Evolutionary conservation across 2,797 vertebrate species (phyloP).

Genomic region (Oreochromis mossambicus): DNA sequence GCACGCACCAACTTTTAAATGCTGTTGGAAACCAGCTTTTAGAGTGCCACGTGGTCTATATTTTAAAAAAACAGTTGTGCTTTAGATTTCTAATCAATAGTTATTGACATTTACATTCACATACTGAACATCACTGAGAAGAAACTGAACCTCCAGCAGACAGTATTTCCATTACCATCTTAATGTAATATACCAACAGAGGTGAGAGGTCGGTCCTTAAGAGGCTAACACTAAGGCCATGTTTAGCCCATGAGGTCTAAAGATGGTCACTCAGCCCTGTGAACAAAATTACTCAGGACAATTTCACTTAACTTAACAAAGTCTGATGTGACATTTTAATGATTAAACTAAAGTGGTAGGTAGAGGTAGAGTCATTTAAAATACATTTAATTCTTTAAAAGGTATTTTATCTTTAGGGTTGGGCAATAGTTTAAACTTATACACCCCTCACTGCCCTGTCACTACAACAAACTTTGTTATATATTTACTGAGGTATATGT

Average conservation of each 20-base stretch:
- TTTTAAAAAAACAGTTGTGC: background rate
- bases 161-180: background rate
- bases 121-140: background rate
- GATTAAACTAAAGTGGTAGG: background rate
- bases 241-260: slow-evolving; percentile 12
- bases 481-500: background rate
- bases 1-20: background rate
- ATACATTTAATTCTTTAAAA: background rate
- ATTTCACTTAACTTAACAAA: background rate
- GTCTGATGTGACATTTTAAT: background rate
- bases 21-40: background rate
- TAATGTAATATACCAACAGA: background rate
- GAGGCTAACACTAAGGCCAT: slow-evolving; percentile 23
- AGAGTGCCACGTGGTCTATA: background rate
- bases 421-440: background rate
- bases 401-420: background rate
- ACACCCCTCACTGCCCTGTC: too few relatives aligned
- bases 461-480: background rate
- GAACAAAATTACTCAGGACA: background rate
- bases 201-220: slow-evolving; percentile 22
- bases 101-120: background rate
- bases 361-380: background rate
- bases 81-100: background rate
- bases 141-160: background rate
- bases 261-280: background rate